Evolutionary conservation across 2,113 vertebrate genomes (phyloP), one percentile per base, ranked within the genome.

Genomic region (Tautogolabrus adspersus): DNA sequence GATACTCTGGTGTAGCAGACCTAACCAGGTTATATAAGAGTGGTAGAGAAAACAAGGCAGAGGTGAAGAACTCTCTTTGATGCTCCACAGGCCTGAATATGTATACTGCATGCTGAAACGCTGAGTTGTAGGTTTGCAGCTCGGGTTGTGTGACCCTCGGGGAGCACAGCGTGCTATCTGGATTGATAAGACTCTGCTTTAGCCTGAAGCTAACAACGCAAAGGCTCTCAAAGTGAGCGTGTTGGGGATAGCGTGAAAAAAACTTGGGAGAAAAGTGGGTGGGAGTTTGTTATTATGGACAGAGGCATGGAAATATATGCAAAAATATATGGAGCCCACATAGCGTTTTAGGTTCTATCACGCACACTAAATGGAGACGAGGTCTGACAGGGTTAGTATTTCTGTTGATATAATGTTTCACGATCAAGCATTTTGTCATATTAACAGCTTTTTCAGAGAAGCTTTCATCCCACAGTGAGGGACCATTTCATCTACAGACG

Each of bases 81-180:
- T 81, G 87, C 58, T 74, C 3, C 70, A 10, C 72, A 61, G 46
- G 67, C 64, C 68, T 86, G 79, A 87, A 90, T 89, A 89, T 88
- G 75, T 63, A 86, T 65, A 73, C 11, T 47, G 66, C 38, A 22
- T 18, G 9, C 15, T 57, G 26, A 74, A 85, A 77, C 68, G 85
- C 89, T 87, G 87, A 90, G 78, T 79, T 70, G 86, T n/a, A 59
- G 73, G 76, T 85, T 79, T 87, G 83, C 69, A 77, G 6, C 62
- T 72, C 62, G 70, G 64, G 66, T 34, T 63, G 6, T 60, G 71
- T 13, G 84, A 74, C 75, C 90, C 84, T 77, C 13, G 0, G 84
- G 84, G 84, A 81, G 12, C 59, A 22, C 5, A 49, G 40, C 57
- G 64, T 42, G 18, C 38, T 78, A 87, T 88, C 78, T 63, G 73